These are phyloP conservation scores for Pollenia labialis DNA, from an alignment of 2,888 invertebrate species.

Conservation along the genomic window DNA sequence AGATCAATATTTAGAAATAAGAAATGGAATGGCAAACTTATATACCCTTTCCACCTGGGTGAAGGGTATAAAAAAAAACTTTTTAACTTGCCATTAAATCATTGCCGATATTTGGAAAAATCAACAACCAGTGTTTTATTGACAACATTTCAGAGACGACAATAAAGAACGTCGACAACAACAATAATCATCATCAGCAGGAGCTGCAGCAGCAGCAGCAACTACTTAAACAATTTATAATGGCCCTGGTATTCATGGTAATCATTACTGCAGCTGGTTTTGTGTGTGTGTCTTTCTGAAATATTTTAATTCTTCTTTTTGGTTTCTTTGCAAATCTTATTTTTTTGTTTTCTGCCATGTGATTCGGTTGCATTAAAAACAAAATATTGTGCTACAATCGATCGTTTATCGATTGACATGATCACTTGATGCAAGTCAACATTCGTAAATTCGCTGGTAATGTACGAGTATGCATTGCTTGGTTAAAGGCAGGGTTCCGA, in stretches of 20 bases:
- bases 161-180: slow-evolving; percentile 8
- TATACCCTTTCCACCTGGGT: too few species aligned
- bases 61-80: neutral
- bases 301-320: neutral
- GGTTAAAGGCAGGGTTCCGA: slow-evolving; percentile 31
- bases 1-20: too few species aligned
- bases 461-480: slow-evolving; percentile 32
- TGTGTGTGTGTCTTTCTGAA: slow-evolving; percentile 9
- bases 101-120: slow-evolving; percentile 35
- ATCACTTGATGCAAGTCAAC: slow-evolving; percentile 75
- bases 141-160: slow-evolving; percentile 55
- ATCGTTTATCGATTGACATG: slow-evolving; percentile 80
- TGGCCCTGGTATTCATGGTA: slow-evolving; percentile 54
- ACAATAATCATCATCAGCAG: neutral
- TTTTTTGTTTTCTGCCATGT: slow-evolving; percentile 1
- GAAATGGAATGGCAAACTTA: too few species aligned
- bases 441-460: slow-evolving; percentile 58
- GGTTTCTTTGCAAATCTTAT: slow-evolving; percentile 20
- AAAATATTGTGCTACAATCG: slow-evolving; percentile 76
- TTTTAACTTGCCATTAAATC: slow-evolving; percentile 26
- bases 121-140: slow-evolving; percentile 37
- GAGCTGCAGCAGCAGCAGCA: slow-evolving; percentile 23
- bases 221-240: slow-evolving; percentile 67
- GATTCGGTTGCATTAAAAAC: slow-evolving; percentile 58
- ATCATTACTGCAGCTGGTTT: slow-evolving; percentile 44